Percentiles rank a stretch among this genome's conserved stretches.
Evolutionary conservation across 2,797 vertebrate species (phyloP).

Genomic region (Ibycter americanus): DNA sequence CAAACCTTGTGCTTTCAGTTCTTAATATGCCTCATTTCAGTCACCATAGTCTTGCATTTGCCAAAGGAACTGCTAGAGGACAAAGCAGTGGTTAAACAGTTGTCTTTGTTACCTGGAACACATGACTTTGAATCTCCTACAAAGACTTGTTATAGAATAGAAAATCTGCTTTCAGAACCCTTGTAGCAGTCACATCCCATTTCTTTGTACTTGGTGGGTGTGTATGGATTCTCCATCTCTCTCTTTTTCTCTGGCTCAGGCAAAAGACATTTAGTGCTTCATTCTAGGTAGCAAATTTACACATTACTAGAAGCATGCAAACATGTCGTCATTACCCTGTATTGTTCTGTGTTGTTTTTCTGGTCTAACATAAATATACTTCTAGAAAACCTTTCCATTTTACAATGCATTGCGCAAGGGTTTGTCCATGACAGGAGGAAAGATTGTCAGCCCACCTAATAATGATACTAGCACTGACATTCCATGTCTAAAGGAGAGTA

Average conservation of each 20-base stretch:
- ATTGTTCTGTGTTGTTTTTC: neutral
- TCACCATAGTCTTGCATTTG: neutral
- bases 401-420: rapidly evolving
- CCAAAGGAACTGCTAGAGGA: conserved; percentile 2
- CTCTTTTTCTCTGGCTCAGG: neutral
- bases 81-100: conserved; percentile 11
- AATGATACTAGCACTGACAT: neutral
- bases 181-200: conserved; percentile 33
- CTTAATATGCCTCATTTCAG: neutral
- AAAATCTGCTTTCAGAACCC: conserved; percentile 35
- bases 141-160: conserved; percentile 8
- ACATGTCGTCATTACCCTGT: rapidly evolving
- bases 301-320: neutral
- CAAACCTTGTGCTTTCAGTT: neutral
- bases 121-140: conserved; percentile 44
- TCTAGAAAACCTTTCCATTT: neutral
- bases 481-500: neutral
- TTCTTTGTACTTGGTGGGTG: neutral
- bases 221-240: neutral
- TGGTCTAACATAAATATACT: neutral
- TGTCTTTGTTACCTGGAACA: conserved; percentile 36
- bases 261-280: neutral
- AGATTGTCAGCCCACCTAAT: neutral
- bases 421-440: neutral
- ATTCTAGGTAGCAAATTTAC: neutral